phyloP scores from a whole-genome alignment of 2,797 vertebrate genomes.

The Austrolebias charrua region DNA sequence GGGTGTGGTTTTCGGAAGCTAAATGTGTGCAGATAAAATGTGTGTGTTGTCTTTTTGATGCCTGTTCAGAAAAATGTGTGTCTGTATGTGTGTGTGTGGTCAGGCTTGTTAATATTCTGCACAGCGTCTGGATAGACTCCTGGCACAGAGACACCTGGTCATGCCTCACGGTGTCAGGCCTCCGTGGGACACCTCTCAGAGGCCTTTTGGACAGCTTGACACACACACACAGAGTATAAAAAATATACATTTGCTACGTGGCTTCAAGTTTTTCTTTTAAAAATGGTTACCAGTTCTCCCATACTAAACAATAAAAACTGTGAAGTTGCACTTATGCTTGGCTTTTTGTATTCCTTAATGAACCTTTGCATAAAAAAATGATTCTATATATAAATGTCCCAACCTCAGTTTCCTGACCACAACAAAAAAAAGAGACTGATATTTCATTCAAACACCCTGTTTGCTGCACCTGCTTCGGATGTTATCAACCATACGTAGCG shows the following conservation, averaged over 20 bases:
- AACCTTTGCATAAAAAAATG: too few species aligned
- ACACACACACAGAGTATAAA: conserved; percentile 6
- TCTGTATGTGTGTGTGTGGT: conserved; percentile 24
- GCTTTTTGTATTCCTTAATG: too few species aligned
- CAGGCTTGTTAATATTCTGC: conserved; percentile 68
- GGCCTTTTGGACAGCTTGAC: conserved; percentile 45
- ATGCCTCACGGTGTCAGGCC: conserved; percentile 66
- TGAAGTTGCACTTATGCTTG: too few species aligned
- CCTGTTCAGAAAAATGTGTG: conserved; percentile 9
- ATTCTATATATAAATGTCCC: too few species aligned
- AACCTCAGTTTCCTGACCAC: too few species aligned
- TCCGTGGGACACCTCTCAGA: conserved; percentile 57
- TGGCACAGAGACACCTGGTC: conserved; percentile 72
- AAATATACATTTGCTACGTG: conserved; percentile 8
- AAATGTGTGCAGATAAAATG: neutral
- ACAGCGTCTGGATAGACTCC: conserved; percentile 46
- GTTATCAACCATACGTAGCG: too few species aligned
- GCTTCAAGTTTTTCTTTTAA: conserved; percentile 13
- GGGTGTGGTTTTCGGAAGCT: neutral
- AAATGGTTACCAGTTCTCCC: conserved; percentile 13
- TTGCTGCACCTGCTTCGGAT: too few species aligned
- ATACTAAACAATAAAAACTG: conserved; percentile 1
- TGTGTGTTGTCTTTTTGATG: neutral
- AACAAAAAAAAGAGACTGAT: too few species aligned
- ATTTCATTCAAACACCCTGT: too few species aligned